A percentile compares a stretch with the other conserved stretches of the same genome.
Conservation (phyloP, 2,888 invertebrate genomes). For the Apotomis capreana region DNA sequence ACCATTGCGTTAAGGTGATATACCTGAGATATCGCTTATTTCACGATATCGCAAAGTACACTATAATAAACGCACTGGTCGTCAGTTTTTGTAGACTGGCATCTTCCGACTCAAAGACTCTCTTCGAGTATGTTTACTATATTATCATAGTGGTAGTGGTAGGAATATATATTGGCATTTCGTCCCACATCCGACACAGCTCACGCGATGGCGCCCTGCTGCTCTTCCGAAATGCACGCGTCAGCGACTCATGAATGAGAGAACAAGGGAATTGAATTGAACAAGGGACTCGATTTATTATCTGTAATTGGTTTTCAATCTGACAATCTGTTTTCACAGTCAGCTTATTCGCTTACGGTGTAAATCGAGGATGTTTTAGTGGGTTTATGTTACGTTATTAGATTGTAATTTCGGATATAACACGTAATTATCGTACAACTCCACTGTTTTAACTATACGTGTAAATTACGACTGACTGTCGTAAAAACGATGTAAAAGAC, state of each 20-base stretch:
- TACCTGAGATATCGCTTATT: too few species aligned
- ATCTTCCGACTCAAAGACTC: too few species aligned
- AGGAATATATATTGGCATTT: not conserved
- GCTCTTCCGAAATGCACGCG: conserved; percentile 32
- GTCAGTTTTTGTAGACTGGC: too few species aligned
- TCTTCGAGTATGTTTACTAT: too few species aligned
- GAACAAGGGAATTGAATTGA: conserved; percentile 19
- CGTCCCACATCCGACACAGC: not conserved
- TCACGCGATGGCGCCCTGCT: conserved; percentile 2
- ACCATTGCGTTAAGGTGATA: too few species aligned
- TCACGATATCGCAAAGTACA: too few species aligned
- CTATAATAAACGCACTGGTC: too few species aligned
- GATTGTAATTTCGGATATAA: not conserved
- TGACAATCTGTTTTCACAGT: conserved; percentile 11
- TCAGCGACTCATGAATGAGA: conserved; percentile 22
- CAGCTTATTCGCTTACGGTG: not conserved
- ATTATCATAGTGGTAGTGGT: not conserved
- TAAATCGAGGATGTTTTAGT: too few species aligned
- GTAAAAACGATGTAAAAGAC: conserved; percentile 23
- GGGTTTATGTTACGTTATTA: too few species aligned
- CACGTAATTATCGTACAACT: too few species aligned
- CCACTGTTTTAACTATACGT: not conserved
- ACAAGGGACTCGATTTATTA: conserved; percentile 4
- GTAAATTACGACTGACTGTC: conserved; percentile 13
- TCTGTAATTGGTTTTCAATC: conserved; percentile 29